Conservation (phyloP, 2,888 invertebrate genomes). For the Alviniconcha strummeri region DNA sequence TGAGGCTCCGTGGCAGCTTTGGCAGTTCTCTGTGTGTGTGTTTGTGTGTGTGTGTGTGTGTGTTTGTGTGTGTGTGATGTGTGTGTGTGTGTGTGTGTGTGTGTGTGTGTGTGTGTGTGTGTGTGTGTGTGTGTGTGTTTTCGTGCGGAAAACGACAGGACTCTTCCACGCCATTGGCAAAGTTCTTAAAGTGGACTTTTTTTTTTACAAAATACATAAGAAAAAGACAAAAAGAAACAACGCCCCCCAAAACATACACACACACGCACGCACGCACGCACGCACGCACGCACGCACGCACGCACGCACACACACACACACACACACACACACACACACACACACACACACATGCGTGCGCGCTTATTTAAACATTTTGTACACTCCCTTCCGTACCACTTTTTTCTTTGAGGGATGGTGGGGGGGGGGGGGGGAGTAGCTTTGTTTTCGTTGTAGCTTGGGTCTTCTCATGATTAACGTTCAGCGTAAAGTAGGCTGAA, state of each 20-base stretch:
- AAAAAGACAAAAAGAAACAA: too few relatives aligned
- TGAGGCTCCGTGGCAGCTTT: too few relatives aligned
- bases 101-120: conserved; percentile 12
- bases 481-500: too few relatives aligned
- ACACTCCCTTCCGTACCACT: too few relatives aligned
- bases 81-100: conserved; percentile 1
- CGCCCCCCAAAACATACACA: background rate
- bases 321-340: background rate
- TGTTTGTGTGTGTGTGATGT: conserved; percentile 1
- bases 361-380: background rate
- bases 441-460: too few relatives aligned
- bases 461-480: too few relatives aligned
- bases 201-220: too few relatives aligned
- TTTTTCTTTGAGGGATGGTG: too few relatives aligned
- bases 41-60: conserved; percentile 12
- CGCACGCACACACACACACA: background rate
- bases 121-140: background rate
- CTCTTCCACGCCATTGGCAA: too few relatives aligned
- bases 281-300: background rate
- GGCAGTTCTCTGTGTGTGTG: background rate
- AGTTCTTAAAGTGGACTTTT: too few relatives aligned
- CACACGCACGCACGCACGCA: background rate
- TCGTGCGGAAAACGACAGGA: background rate
- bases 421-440: too few relatives aligned
- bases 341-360: background rate